phyloP scores from a whole-genome alignment of 2,113 vertebrate genomes.

The Gorsachius goisagi region DNA sequence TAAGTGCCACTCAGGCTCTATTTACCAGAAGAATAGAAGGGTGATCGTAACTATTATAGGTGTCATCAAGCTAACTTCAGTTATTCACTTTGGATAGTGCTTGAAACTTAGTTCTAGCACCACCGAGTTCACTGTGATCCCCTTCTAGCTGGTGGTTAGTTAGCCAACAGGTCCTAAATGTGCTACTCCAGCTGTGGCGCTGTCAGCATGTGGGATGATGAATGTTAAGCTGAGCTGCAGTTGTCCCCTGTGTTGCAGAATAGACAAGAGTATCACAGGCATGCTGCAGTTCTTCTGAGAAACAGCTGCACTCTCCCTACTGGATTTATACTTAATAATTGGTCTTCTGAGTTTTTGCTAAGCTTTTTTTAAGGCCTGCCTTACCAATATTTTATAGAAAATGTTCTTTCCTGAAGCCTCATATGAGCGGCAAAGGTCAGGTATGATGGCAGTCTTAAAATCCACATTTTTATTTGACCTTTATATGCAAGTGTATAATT shows the following conservation, averaged over 20 bases:
- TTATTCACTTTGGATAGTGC: background rate
- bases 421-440: background rate
- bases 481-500: background rate
- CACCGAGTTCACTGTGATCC: background rate
- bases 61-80: background rate
- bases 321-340: background rate
- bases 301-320: background rate
- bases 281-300: background rate
- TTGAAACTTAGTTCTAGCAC: background rate
- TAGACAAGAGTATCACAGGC: background rate
- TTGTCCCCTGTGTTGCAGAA: background rate
- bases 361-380: background rate
- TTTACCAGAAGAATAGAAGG: background rate
- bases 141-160: background rate
- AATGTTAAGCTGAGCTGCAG: background rate
- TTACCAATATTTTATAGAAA: background rate
- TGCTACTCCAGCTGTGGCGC: background rate
- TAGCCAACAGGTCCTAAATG: background rate
- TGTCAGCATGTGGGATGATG: accelerated
- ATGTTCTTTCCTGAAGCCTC: background rate
- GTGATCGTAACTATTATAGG: background rate
- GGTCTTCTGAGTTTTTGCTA: background rate
- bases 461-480: conserved; percentile 13
- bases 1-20: background rate
- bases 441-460: background rate